A percentile compares a stretch with the other conserved stretches of the same genome.
Evolutionary conservation across 2,113 vertebrate genomes (phyloP).

Genomic region (Malurus cyaneus): DNA sequence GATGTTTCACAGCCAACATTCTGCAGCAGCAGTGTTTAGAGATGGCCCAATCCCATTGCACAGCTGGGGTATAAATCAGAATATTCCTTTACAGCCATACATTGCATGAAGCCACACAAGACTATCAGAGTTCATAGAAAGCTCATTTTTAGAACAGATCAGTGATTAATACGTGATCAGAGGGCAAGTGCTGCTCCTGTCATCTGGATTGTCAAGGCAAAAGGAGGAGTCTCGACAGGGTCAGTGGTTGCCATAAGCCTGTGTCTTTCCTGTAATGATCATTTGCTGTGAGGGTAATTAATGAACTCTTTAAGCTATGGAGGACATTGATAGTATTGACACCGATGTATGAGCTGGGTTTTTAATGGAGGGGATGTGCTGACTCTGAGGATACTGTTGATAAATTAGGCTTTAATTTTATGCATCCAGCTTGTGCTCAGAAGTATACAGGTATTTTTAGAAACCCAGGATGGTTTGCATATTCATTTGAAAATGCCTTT

Average conservation of each 20-base stretch:
- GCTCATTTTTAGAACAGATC: neutral
- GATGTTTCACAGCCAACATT: neutral
- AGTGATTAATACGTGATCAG: neutral
- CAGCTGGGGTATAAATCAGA: neutral
- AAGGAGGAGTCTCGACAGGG: neutral
- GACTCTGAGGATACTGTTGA: neutral
- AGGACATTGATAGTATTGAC: neutral
- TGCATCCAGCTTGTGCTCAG: neutral
- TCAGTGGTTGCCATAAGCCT: neutral
- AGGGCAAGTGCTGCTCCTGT: neutral
- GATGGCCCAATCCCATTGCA: neutral
- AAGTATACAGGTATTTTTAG: neutral
- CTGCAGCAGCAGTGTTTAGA: neutral
- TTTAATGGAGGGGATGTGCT: slow-evolving; percentile 5
- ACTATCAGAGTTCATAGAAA: neutral
- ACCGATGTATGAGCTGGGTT: neutral
- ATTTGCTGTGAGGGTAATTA: neutral
- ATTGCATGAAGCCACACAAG: neutral
- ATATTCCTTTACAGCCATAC: neutral
- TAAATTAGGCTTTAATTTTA: neutral
- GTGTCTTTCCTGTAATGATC: neutral
- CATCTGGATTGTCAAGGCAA: neutral
- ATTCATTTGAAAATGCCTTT: neutral
- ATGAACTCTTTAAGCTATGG: neutral
- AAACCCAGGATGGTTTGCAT: neutral